phyloP scores from a whole-genome alignment of 2,888 invertebrate species.

The Acanthosepion esculentum region DNA sequence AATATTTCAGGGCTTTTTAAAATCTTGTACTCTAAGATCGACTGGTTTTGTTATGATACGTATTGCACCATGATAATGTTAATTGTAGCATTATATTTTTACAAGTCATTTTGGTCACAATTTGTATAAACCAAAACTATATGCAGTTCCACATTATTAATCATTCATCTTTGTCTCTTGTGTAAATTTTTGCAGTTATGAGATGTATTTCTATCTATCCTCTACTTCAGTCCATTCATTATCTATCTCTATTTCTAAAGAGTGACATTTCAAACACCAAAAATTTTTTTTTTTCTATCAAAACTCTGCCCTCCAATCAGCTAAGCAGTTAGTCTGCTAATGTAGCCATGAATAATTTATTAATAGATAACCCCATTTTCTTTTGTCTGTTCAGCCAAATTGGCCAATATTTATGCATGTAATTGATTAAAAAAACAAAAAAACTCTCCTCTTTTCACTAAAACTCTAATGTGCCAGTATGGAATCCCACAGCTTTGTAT shows the following conservation, averaged over 20 bases:
- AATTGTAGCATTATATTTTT: not conserved
- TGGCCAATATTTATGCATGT: not conserved
- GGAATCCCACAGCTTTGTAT: not conserved
- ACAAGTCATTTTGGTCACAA: not conserved
- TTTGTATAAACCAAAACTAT: not conserved
- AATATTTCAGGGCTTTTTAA: not conserved
- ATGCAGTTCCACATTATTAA: not conserved
- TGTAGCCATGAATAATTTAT: slow-evolving; percentile 6
- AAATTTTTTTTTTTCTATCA: not conserved
- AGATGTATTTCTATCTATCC: not conserved
- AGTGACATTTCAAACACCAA: not conserved
- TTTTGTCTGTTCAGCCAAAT: not conserved
- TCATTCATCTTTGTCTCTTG: not conserved
- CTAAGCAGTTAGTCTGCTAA: not conserved
- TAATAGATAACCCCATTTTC: not conserved
- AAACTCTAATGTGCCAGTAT: not conserved
- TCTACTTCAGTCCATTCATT: not conserved
- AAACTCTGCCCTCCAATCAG: not conserved
- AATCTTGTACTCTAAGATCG: not conserved
- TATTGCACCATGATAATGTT: not conserved
- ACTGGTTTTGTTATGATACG: not conserved
- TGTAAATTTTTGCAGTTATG: not conserved
- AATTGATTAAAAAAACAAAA: not conserved
- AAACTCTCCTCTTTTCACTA: not conserved
- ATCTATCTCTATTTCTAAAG: not conserved